Evolutionary conservation across 2,113 vertebrate species (phyloP).

Genomic region (Nesoenas mayeri): DNA sequence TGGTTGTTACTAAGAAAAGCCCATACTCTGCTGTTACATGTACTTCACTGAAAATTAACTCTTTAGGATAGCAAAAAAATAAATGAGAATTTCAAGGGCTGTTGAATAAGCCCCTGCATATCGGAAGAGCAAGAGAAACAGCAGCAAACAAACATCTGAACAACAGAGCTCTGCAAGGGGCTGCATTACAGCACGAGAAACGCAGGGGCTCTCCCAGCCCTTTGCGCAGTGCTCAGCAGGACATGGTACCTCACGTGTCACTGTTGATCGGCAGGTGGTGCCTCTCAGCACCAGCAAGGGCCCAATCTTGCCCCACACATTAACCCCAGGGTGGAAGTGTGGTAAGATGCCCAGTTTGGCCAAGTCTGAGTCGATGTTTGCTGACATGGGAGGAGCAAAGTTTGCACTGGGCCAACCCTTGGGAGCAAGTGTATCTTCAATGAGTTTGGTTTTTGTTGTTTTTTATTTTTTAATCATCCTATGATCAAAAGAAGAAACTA

Average conservation of each 20-base stretch:
- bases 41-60: not conserved
- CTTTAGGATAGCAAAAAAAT: not conserved
- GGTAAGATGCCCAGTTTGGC: not conserved
- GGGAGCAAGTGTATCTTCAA: not conserved
- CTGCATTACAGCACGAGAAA: not conserved
- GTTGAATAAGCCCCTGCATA: not conserved
- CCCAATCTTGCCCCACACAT: accelerated
- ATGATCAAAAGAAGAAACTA: not conserved
- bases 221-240: not conserved
- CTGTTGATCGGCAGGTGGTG: accelerated
- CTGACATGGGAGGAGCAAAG: not conserved
- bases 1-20: not conserved
- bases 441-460: not conserved
- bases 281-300: not conserved
- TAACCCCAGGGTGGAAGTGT: not conserved
- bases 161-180: not conserved
- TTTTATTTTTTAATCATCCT: not conserved
- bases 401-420: not conserved
- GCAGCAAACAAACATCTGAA: not conserved
- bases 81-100: not conserved
- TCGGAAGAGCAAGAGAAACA: not conserved
- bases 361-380: not conserved
- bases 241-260: accelerated
- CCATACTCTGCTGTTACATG: not conserved
- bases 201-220: not conserved